These are phyloP conservation scores for Octomys mimax DNA, from an alignment of 2,797 vertebrate genomes.

Conservation along the genomic window DNA sequence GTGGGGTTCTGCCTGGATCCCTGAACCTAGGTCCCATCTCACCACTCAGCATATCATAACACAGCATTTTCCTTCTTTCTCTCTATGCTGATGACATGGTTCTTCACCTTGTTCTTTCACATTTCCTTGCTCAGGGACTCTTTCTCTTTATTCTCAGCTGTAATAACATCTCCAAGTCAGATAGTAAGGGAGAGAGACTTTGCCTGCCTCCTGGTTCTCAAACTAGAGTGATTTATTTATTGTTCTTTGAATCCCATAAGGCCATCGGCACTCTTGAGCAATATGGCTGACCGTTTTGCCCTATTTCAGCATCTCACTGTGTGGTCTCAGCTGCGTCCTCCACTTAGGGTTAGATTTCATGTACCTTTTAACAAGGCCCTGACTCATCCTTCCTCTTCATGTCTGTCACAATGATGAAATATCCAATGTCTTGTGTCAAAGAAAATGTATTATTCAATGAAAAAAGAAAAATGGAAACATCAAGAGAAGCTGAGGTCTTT, in stretches of 20 bases:
- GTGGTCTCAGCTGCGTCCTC: not conserved
- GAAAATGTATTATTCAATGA: not conserved
- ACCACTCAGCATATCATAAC: not conserved
- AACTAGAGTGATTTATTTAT: not conserved
- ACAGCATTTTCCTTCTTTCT: not conserved
- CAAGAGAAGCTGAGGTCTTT: not conserved
- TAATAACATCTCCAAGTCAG: not conserved
- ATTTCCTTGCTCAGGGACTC: not conserved
- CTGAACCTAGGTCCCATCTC: not conserved
- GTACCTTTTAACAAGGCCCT: not conserved
- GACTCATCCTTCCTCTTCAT: not conserved
- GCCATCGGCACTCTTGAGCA: not conserved
- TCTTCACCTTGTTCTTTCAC: not conserved
- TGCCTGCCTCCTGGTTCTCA: not conserved
- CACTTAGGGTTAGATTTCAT: not conserved
- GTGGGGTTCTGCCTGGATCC: not conserved
- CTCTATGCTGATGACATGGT: not conserved
- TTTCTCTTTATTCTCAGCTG: not conserved
- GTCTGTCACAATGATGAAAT: not conserved
- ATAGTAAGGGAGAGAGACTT: not conserved
- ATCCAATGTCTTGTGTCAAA: not conserved
- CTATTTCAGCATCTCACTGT: not conserved
- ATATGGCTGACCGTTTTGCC: not conserved
- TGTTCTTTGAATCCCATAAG: not conserved
- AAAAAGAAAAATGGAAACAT: not conserved